Percentiles rank a stretch among this genome's conserved stretches.
Evolutionary conservation across 2,113 vertebrate genomes (phyloP).

Genomic region (Tricholaema leucomelas): DNA sequence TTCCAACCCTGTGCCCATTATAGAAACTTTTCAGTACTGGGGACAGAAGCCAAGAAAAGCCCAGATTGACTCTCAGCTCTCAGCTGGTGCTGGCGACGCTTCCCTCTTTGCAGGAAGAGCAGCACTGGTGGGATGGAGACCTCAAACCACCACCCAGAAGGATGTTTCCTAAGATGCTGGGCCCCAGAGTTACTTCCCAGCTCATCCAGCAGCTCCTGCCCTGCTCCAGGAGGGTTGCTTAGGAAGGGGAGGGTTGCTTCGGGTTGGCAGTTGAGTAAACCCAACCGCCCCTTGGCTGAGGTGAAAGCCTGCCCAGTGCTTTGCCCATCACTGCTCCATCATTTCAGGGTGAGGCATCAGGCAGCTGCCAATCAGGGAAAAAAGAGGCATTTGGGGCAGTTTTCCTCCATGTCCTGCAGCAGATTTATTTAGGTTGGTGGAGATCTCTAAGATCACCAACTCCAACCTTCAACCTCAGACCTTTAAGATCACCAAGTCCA

Average conservation of each 20-base stretch:
- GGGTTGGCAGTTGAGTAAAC: not conserved
- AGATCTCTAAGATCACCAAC: too few species aligned
- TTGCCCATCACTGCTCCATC: not conserved
- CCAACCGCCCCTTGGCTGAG: fast-evolving
- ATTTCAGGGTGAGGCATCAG: fast-evolving
- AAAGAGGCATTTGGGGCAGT: fast-evolving
- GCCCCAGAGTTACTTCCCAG: not conserved
- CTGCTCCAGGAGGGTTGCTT: not conserved
- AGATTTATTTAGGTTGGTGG: too few species aligned
- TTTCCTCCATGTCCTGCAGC: not conserved
- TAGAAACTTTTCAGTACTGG: conserved; percentile 63
- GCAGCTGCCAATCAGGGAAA: fast-evolving
- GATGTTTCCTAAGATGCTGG: not conserved
- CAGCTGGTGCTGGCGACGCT: conserved; percentile 43
- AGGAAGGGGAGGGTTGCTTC: not conserved
- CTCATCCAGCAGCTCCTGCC: not conserved
- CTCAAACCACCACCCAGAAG: fast-evolving
- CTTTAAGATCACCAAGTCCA: too few species aligned
- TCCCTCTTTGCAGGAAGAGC: not conserved
- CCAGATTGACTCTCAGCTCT: conserved; percentile 50
- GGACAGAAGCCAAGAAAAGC: conserved; percentile 47
- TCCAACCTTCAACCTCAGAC: too few species aligned
- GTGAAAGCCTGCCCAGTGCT: not conserved
- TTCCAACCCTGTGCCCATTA: conserved; percentile 9
- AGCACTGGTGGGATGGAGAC: not conserved